Percentiles rank a stretch among this genome's conserved stretches.
Evolutionary conservation across 2,113 vertebrate species (phyloP).

Genomic region (Amazona vittata): DNA sequence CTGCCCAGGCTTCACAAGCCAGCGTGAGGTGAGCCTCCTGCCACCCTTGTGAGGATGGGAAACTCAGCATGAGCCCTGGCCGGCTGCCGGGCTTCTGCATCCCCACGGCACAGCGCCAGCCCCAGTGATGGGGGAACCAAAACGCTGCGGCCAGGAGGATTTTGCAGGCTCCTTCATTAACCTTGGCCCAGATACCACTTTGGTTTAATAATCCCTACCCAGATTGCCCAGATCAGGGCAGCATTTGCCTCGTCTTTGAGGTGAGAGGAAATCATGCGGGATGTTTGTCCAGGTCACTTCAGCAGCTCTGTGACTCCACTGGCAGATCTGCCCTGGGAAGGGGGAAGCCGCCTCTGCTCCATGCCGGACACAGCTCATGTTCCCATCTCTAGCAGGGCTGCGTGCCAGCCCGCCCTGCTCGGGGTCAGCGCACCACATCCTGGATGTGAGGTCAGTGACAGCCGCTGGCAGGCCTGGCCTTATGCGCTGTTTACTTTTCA

Average conservation of each 20-base stretch:
- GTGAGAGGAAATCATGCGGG: not conserved
- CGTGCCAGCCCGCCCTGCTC: not conserved
- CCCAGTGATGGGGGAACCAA: not conserved
- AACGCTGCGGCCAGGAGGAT: not conserved
- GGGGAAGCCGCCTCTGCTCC: not conserved
- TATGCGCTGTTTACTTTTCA: not conserved
- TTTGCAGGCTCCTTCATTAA: constrained; percentile 49
- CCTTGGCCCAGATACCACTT: constrained; percentile 52
- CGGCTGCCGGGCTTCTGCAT: fast-evolving
- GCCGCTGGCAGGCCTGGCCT: not conserved
- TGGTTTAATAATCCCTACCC: constrained; percentile 31
- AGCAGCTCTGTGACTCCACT: not conserved
- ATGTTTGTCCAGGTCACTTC: not conserved
- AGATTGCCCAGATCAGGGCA: constrained; percentile 24
- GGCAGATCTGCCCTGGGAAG: not conserved
- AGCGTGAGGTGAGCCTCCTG: not conserved
- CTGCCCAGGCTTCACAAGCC: not conserved
- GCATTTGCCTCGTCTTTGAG: not conserved
- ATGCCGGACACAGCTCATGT: not conserved
- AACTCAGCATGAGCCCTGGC: not conserved
- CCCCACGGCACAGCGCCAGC: not conserved
- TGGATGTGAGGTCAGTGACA: constrained; percentile 11
- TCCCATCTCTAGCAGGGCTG: not conserved
- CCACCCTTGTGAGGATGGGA: not conserved
- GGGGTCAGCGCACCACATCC: not conserved